phyloP scores from a whole-genome alignment of 1,140 invertebrate genomes.

The Scaptomyza hsui region DNA sequence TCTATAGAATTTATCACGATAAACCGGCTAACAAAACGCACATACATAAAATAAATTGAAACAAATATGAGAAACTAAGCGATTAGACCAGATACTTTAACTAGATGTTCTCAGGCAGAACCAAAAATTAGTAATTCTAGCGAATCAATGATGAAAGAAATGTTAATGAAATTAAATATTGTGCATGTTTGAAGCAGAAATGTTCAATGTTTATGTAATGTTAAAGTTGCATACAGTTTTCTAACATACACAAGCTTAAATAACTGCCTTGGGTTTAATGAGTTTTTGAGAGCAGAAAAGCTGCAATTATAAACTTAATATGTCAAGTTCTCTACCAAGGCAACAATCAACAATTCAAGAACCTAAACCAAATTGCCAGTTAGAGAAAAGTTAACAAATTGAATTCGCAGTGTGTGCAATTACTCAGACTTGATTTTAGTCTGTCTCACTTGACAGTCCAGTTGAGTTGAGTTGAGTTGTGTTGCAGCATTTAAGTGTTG shows the following conservation, averaged over 20 bases:
- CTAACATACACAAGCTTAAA: no score
- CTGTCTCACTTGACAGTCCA: constrained; percentile 22
- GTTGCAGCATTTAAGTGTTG: no score
- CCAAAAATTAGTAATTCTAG: constrained; percentile 6
- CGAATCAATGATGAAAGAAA: no score
- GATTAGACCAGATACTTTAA: constrained; percentile 19
- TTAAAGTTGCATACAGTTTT: no score
- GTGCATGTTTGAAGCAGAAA: not conserved
- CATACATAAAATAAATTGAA: no score
- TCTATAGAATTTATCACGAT: constrained; percentile 34
- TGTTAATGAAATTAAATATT: no score
- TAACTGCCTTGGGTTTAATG: no score
- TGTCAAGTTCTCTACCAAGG: not conserved
- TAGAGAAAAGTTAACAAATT: constrained; percentile 55
- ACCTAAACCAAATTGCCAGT: constrained; percentile 50
- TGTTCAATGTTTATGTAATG: not conserved
- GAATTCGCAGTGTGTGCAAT: constrained; percentile 63
- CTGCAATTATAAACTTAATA: constrained; percentile 2
- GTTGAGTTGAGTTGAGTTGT: not conserved
- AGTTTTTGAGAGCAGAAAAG: not conserved
- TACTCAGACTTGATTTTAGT: constrained; percentile 26
- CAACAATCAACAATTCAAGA: constrained; percentile 1
- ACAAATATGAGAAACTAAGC: constrained; percentile 16
- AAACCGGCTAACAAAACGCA: constrained; percentile 40
- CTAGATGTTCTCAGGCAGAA: not conserved